Conservation (phyloP, 1,140 invertebrate genomes). For the Diachasmimorpha longicaudata region DNA sequence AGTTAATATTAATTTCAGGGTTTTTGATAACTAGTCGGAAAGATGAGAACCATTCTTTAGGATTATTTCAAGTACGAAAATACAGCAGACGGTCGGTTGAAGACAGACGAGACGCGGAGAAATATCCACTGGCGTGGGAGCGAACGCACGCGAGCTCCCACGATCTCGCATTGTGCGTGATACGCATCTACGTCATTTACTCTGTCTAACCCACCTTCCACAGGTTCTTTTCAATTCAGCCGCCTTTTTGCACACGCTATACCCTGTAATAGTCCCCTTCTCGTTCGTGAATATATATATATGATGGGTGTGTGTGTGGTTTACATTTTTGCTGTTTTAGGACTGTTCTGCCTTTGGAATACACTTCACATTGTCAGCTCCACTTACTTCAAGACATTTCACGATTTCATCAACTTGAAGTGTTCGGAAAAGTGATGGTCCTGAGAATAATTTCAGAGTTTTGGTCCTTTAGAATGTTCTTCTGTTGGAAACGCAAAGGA, state of each 20-base stretch:
- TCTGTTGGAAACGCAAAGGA: no score
- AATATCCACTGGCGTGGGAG: constrained; percentile 52
- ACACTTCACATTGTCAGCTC: background rate
- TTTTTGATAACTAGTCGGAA: background rate
- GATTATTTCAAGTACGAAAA: constrained; percentile 34
- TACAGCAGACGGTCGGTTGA: constrained; percentile 45
- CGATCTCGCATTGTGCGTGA: constrained; percentile 39
- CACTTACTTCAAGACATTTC: no score
- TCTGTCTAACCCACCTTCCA: constrained; percentile 18
- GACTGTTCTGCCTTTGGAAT: background rate
- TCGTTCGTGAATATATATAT: background rate
- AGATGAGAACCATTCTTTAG: constrained; percentile 5
- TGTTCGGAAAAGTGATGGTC: no score
- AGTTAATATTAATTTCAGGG: background rate
- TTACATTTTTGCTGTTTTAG: background rate
- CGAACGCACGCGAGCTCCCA: constrained; percentile 55
- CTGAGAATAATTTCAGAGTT: no score
- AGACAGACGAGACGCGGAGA: constrained; percentile 23
- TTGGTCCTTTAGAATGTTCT: no score
- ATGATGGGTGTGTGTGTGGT: no score
- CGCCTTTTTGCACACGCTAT: constrained; percentile 8
- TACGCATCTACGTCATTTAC: constrained; percentile 27
- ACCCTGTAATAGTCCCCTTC: background rate
- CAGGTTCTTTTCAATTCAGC: constrained; percentile 2
- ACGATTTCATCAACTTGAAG: no score